These are phyloP conservation scores for Nephrotoma flavescens DNA, from an alignment of 2,888 invertebrate species.

Conservation along the genomic window DNA sequence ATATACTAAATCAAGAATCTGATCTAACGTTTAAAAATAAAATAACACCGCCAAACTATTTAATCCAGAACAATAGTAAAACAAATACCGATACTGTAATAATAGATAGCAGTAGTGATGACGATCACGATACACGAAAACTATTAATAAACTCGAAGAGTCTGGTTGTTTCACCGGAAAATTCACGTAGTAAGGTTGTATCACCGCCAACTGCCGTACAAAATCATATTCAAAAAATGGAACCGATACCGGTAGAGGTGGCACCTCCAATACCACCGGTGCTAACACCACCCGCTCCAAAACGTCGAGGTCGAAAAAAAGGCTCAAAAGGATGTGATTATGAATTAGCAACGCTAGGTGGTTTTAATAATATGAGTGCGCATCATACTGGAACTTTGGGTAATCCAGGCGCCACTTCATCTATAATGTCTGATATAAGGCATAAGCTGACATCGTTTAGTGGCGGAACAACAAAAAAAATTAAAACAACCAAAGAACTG, in stretches of 20 bases:
- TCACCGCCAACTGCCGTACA: background rate
- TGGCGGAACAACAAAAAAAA: constrained; percentile 23
- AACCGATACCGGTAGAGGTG: background rate
- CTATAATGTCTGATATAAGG: constrained; percentile 9
- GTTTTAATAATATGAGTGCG: background rate
- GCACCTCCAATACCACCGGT: background rate
- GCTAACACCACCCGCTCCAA: constrained; percentile 15
- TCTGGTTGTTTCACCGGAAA: background rate
- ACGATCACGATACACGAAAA: background rate
- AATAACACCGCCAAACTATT: constrained; percentile 1
- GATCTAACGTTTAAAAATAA: constrained; percentile 28
- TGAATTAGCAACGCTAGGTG: constrained; percentile 20
- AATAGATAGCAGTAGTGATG: constrained; percentile 5
- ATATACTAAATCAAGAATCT: constrained; percentile 5
- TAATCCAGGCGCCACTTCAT: constrained; percentile 16
- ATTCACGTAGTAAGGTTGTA: background rate
- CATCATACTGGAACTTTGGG: background rate
- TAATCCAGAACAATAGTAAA: constrained; percentile 18
- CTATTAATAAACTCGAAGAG: background rate
- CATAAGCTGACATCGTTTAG: constrained; percentile 12
- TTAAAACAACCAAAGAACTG: constrained; percentile 31
- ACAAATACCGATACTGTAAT: constrained; percentile 3
- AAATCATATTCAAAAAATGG: background rate
- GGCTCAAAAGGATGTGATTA: constrained; percentile 30
- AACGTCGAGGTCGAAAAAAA: constrained; percentile 30